Conservation (phyloP, 1,140 invertebrate species). For the Manduca sexta region DNA sequence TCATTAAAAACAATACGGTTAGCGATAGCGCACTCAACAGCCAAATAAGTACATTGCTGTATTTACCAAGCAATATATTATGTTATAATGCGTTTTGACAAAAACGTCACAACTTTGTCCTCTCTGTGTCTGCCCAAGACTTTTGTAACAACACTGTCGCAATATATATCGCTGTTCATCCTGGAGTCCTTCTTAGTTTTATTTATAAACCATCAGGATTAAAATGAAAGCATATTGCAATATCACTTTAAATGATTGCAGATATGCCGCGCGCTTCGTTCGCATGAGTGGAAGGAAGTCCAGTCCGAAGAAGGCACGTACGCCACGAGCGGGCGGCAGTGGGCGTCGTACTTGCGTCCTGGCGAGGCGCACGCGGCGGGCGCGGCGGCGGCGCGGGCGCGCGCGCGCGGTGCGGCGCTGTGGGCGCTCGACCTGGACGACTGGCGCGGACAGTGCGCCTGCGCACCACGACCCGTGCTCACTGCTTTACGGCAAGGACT, state of each 20-base stretch:
- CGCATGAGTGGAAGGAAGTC: conserved; percentile 78
- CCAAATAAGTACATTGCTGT: too few species aligned
- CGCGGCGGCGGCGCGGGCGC: conserved; percentile 74
- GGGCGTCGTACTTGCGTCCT: conserved; percentile 88
- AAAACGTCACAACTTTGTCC: too few species aligned
- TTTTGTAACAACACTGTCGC: too few species aligned
- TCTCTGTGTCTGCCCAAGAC: too few species aligned
- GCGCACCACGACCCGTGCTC: conserved; percentile 74
- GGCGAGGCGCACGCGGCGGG: conserved; percentile 76
- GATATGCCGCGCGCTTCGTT: conserved; percentile 78
- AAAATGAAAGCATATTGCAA: too few species aligned
- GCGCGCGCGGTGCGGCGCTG: conserved; percentile 84
- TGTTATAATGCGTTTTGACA: too few species aligned
- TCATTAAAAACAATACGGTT: too few species aligned
- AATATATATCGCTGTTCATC: too few species aligned
- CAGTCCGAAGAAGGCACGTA: conserved; percentile 81
- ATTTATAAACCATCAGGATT: too few species aligned
- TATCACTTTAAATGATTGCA: conserved; percentile 41
- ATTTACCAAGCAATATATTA: too few species aligned
- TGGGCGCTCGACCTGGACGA: conserved; percentile 89
- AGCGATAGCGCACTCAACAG: too few species aligned
- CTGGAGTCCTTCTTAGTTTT: too few species aligned
- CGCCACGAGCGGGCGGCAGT: conserved; percentile 82
- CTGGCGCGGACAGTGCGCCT: conserved; percentile 79
- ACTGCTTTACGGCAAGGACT: conserved; percentile 75